These are phyloP conservation scores for Junonia oenone DNA, from an alignment of 2,888 invertebrate genomes.

Conservation along the genomic window DNA sequence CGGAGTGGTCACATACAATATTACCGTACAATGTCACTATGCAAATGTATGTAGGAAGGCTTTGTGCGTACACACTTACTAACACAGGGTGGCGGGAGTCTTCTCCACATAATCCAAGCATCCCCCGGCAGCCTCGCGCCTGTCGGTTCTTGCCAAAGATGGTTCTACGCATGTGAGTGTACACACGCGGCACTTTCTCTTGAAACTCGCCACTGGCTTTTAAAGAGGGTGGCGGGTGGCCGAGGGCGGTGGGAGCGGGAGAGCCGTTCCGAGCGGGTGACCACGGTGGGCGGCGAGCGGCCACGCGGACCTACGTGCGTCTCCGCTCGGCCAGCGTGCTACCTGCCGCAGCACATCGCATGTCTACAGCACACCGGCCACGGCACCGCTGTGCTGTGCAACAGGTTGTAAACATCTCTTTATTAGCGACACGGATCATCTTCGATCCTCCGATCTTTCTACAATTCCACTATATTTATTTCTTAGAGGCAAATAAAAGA, in stretches of 20 bases:
- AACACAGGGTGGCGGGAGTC: constrained; percentile 65
- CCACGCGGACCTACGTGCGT: constrained; percentile 25
- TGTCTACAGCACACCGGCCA: neutral
- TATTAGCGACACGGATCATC: neutral
- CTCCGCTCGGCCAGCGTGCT: constrained; percentile 43
- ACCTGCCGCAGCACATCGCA: constrained; percentile 7
- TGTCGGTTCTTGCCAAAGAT: constrained; percentile 64
- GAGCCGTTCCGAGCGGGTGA: constrained; percentile 76
- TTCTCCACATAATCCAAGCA: constrained; percentile 69
- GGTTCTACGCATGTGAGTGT: constrained; percentile 75
- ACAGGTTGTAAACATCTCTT: neutral
- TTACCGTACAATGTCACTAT: constrained; percentile 78
- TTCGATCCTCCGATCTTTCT: neutral
- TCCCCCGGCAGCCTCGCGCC: constrained; percentile 53
- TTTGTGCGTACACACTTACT: constrained; percentile 78
- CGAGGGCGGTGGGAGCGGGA: constrained; percentile 47
- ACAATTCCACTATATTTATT: neutral
- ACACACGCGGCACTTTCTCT: constrained; percentile 81
- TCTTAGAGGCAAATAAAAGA: too few relatives aligned
- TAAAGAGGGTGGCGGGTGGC: constrained; percentile 71
- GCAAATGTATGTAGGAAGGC: constrained; percentile 72
- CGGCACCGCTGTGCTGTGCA: neutral
- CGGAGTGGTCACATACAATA: constrained; percentile 77
- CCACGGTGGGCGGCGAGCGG: constrained; percentile 70
- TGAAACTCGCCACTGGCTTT: constrained; percentile 81